Conservation (phyloP, 2,888 invertebrate species). For the Scaptodrosophila latifasciaeformis region DNA sequence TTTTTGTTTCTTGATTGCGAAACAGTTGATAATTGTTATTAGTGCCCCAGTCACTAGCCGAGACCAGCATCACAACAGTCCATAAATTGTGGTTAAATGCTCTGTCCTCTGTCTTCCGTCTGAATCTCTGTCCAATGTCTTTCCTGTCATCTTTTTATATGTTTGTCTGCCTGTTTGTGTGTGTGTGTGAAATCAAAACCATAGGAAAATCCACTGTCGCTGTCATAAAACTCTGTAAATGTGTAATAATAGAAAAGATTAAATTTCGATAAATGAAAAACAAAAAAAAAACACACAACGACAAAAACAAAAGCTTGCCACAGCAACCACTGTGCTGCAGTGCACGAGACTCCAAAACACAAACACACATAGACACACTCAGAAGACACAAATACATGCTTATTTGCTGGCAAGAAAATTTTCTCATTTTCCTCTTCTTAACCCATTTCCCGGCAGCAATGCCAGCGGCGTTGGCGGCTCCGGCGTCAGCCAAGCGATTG, state of each 20-base stretch:
- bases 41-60: background rate
- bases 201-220: slow-evolving; percentile 17
- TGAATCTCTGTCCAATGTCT: no score
- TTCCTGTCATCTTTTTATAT: background rate
- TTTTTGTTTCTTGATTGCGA: no score
- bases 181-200: background rate
- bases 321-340: slow-evolving; percentile 56
- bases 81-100: slow-evolving; percentile 20
- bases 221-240: slow-evolving; percentile 13
- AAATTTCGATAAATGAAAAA: slow-evolving; percentile 37
- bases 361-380: background rate
- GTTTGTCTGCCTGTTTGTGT: no score
- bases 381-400: background rate
- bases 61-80: slow-evolving; percentile 2
- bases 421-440: slow-evolving; percentile 43
- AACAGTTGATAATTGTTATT: background rate
- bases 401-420: slow-evolving; percentile 7
- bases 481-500: slow-evolving; percentile 47
- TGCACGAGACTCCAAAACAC: background rate
- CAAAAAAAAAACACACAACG: slow-evolving; percentile 11
- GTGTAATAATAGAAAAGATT: slow-evolving; percentile 45
- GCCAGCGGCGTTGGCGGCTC: slow-evolving; percentile 39
- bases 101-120: no score
- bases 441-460: slow-evolving; percentile 43
- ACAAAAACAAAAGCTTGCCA: slow-evolving; percentile 22